Percentiles rank a stretch among this genome's conserved stretches.
Conservation (phyloP, 1,140 invertebrate genomes). For the Cherax quadricarinatus region DNA sequence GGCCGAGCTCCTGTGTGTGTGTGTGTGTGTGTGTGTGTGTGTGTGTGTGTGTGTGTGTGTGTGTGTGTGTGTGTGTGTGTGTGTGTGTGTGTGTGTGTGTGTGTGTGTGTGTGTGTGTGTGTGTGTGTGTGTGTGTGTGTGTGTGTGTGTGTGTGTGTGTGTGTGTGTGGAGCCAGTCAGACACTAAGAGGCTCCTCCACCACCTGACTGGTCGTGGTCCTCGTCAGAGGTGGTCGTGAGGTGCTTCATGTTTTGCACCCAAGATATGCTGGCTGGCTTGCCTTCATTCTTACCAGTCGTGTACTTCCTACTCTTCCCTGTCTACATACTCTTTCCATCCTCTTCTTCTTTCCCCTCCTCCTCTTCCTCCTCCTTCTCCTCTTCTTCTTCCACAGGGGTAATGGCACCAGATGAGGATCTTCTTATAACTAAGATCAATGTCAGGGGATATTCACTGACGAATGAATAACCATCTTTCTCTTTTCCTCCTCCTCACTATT, state of each 20-base stretch:
- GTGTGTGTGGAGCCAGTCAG: neutral
- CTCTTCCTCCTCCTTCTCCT: no score
- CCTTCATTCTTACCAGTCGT: neutral
- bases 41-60: constrained; percentile 47
- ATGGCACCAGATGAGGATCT: no score
- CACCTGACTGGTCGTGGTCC: no score
- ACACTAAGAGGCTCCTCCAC: no score
- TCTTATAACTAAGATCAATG: no score
- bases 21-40: constrained; percentile 42
- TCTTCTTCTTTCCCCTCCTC: neutral
- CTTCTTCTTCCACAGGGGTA: no score
- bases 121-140: constrained; percentile 31
- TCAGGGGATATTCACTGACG: no score
- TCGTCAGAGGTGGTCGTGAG: no score
- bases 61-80: constrained; percentile 48
- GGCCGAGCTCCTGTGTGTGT: constrained; percentile 13
- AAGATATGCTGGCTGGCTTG: no score
- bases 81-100: constrained; percentile 13
- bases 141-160: constrained; percentile 36
- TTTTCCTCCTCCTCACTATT: constrained; percentile 7
- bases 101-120: constrained; percentile 27
- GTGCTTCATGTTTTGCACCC: no score
- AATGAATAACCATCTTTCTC: neutral
- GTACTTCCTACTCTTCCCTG: neutral
- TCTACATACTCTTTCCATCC: constrained; percentile 7